phyloP scores from a whole-genome alignment of 2,113 vertebrate species.

The Excalfactoria chinensis region DNA sequence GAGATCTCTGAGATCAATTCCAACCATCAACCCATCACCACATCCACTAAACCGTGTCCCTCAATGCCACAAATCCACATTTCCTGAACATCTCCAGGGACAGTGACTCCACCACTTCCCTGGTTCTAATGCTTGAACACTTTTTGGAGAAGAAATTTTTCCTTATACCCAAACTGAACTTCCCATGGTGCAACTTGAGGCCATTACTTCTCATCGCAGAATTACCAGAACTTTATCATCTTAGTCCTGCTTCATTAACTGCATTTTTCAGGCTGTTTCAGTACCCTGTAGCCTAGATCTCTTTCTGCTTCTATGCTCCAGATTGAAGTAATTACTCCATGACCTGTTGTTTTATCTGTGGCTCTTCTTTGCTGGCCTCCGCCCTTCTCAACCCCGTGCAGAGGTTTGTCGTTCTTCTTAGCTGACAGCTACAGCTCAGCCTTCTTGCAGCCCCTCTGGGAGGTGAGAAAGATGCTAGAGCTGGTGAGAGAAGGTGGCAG shows the following conservation, averaged over 20 bases:
- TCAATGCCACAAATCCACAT: too few species aligned
- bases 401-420: neutral
- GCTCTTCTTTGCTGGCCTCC: neutral
- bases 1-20: too few species aligned
- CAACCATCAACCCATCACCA: too few species aligned
- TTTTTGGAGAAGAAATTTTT: too few species aligned
- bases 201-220: too few species aligned
- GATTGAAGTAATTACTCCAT: neutral
- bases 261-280: neutral
- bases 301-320: neutral
- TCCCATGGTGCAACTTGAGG: too few species aligned
- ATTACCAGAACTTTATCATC: neutral
- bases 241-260: neutral
- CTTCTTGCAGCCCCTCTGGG: neutral
- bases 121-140: too few species aligned
- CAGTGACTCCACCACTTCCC: too few species aligned
- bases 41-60: too few species aligned
- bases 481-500: neutral
- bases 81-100: too few species aligned
- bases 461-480: neutral
- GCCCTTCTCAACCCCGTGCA: neutral
- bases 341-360: neutral
- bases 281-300: neutral
- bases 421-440: neutral
- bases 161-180: too few species aligned